Base-by-base conservation (phyloP, 2,113 vertebrate genomes). In the Spea multiplicata region DNA sequence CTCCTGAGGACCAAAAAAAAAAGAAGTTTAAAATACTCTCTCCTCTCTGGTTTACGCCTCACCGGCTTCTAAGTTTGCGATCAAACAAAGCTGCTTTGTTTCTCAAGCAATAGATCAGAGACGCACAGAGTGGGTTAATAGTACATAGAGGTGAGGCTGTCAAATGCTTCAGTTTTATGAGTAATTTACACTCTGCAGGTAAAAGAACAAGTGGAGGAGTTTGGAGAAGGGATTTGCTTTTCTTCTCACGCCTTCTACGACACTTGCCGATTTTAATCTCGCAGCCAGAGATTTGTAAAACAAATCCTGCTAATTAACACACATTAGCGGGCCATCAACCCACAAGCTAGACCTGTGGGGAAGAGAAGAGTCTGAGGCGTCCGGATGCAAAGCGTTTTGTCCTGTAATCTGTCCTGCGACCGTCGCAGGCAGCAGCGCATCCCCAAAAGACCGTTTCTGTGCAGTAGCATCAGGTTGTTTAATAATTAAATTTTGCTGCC, bases 231-330 rank as follows among this genome's bases (percentile, higher is more conserved):
- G 64, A 80, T 80, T 80, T 73, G 61, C 62, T 45, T 49, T 49
- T 78, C 44, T 12, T 61, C 12, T 46, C 64, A 71, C 53, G 52
- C 64, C 49, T 66, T 46, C 12, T 48, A 14, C 17, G 8, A 64
- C 52, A 80, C 77, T 68, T 80, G 16, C 12, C 10, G 64, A 73
- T 47, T 65, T 46, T 67, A 73, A 67, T 53, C 69, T 72, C 53
- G 30, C 74, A 75, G 62, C 49, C 73, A 53, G 17, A 52, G 61
- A 62, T 50, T 66, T 66, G 68, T 66, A 44, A 72, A 71, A 78
- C 68, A 66, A 78, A 78, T 80, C 70, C 71, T 80, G 5, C 70
- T 67, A 73, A 66, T 79, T 79, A 79, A 50, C 69, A 52, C 49
- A 71, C 69, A 71, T 71, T 71, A 71, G 49, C 8, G 50, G 3